Conservation (phyloP, 2,888 invertebrate genomes). For the Chloroclystis v-ata region DNA sequence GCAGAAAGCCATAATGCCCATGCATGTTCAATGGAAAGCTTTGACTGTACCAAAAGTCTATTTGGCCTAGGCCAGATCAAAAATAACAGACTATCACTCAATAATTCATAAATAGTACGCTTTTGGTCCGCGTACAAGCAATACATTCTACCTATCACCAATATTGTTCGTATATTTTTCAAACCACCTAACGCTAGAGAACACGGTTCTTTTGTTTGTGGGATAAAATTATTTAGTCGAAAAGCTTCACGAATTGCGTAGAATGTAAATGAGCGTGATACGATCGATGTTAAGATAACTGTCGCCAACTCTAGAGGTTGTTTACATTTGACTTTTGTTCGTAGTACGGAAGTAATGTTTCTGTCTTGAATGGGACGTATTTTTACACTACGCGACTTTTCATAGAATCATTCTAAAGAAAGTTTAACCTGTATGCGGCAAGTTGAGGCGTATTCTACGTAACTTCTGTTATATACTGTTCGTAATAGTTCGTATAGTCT, state of each 20-base stretch:
- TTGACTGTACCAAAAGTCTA: too few relatives aligned
- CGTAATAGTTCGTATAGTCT: too few relatives aligned
- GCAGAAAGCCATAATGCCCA: background rate
- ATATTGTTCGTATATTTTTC: too few relatives aligned
- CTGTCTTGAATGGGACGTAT: constrained; percentile 55
- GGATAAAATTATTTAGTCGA: constrained; percentile 16
- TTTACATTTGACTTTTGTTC: constrained; percentile 76
- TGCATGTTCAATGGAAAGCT: too few relatives aligned
- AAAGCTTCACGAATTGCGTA: constrained; percentile 32
- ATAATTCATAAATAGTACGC: too few relatives aligned
- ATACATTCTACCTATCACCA: too few relatives aligned
- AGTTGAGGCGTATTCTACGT: too few relatives aligned
- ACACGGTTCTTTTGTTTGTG: background rate
- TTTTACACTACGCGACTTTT: constrained; percentile 14
- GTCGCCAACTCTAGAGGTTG: constrained; percentile 61
- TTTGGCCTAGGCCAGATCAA: too few relatives aligned
- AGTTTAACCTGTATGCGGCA: constrained; percentile 6
- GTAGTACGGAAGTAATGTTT: constrained; percentile 66
- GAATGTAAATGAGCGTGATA: constrained; percentile 41
- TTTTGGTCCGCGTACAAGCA: too few relatives aligned
- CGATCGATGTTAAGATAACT: constrained; percentile 49
- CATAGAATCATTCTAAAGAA: constrained; percentile 8
- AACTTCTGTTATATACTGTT: too few relatives aligned
- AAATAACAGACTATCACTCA: too few relatives aligned
- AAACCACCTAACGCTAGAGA: too few relatives aligned